Base-by-base conservation (phyloP, 2,888 invertebrate genomes). In the Heliconius sara region DNA sequence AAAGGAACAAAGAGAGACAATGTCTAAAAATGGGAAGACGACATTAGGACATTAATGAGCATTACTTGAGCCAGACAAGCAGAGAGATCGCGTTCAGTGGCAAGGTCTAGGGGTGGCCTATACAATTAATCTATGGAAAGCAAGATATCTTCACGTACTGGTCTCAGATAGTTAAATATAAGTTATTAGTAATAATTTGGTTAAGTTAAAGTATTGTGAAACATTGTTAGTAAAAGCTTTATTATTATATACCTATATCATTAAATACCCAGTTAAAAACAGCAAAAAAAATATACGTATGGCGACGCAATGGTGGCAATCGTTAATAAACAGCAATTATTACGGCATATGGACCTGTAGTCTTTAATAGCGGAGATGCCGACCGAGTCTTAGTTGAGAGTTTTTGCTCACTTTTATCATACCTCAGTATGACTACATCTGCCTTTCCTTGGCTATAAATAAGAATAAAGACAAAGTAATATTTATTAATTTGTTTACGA, bases 271-370 rank as follows among this genome's bases (percentile, higher is more conserved):
- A 65, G 30, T 34, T 57, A 27, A 57, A 13, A 57, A 57, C 22
- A 7, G 34, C 13, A 57, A 34, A 34, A 52, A 72, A 19, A 10
- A 19, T 43, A 19, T 13, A 13, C 3, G 25, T 25, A n/a, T 34
- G 30, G 22, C 57, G 57, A 34, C 57, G 13, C n/a, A 34, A 34
- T 57, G 57, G 72, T 72, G 57, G 72, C 72, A n/a, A 57, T 72
- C 34, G 72, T n/a, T 34, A 30, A 57, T 73, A 73, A 60, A 73
- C 57, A n/a, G 57, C 72, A 73, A 73, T 73, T 73, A 73, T 73
- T 73, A 60, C 72, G 72, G 72, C 72, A 73, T 57, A 73, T 57
- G 57, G n/a, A 57, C 72, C n/a, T 30, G 30, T 73, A 73, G 57
- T 30, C 57, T 73, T 73, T 73, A 57, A 73, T 57, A 73, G 57